Conservation (phyloP, 1,140 invertebrate genomes). For the Drosophila melanogaster region Release_6_plus_ISO1_MT NT_033777.3:28213001-28213500, state of each 20-base stretch:
- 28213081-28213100: too few relatives aligned
- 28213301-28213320: constrained; percentile 35
- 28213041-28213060: constrained; percentile 12
- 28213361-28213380: constrained; percentile 38
- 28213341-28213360: constrained; percentile 49
- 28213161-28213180: too few relatives aligned
- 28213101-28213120: too few relatives aligned
- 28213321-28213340: constrained; percentile 48
- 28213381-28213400: constrained; percentile 7
- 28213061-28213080: too few relatives aligned
- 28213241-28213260: constrained; percentile 8
- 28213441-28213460: constrained; percentile 58
- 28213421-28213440: constrained; percentile 31
- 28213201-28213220: too few relatives aligned
- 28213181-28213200: too few relatives aligned
- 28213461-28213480: constrained; percentile 72
- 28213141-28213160: too few relatives aligned
- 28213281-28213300: constrained; percentile 43
- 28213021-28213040: constrained; percentile 20
- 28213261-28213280: constrained; percentile 20
- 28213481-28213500: constrained; percentile 56
- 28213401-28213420: background rate
- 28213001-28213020: constrained; percentile 28
- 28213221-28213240: background rate
- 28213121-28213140: too few relatives aligned